These are phyloP conservation scores for Tetramorium parvispinum DNA, from an alignment of 1,140 invertebrate genomes.

Conservation along the genomic window DNA sequence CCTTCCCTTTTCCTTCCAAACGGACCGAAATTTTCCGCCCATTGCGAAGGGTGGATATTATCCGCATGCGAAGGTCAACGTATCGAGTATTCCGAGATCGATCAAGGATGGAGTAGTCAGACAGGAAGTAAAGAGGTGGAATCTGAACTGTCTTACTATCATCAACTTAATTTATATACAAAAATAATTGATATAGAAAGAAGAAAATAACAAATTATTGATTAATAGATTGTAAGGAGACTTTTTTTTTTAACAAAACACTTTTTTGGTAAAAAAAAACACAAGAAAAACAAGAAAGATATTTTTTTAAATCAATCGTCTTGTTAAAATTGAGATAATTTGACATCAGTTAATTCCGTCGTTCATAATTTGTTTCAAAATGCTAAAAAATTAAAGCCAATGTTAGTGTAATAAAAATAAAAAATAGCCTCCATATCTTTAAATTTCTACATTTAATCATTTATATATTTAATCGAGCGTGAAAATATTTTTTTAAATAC, in stretches of 20 bases:
- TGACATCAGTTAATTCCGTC: not conserved
- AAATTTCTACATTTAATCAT: not conserved
- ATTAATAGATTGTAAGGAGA: not conserved
- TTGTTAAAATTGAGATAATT: not conserved
- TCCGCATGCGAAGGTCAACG: conserved; percentile 37
- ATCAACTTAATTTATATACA: conserved; percentile 57
- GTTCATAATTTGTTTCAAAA: conserved; percentile 1
- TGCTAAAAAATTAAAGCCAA: not conserved
- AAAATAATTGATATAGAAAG: not conserved
- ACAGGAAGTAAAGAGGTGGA: not conserved
- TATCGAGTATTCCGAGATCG: conserved; percentile 42
- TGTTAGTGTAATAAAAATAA: not conserved
- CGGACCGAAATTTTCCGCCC: conserved; percentile 66
- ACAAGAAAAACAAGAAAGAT: not conserved
- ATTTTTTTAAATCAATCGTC: not conserved
- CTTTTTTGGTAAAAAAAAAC: not conserved
- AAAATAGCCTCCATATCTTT: not conserved
- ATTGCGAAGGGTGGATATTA: conserved; percentile 32
- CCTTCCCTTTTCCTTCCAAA: conserved; percentile 48
- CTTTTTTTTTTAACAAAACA: not conserved
- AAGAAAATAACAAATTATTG: conserved; percentile 1
- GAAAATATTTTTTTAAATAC: not conserved
- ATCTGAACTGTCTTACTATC: not conserved
- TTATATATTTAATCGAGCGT: not conserved
- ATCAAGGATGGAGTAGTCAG: conserved; percentile 1